These are phyloP conservation scores for Mactromeris polynyma DNA, from an alignment of 2,888 invertebrate genomes.

Conservation along the genomic window DNA sequence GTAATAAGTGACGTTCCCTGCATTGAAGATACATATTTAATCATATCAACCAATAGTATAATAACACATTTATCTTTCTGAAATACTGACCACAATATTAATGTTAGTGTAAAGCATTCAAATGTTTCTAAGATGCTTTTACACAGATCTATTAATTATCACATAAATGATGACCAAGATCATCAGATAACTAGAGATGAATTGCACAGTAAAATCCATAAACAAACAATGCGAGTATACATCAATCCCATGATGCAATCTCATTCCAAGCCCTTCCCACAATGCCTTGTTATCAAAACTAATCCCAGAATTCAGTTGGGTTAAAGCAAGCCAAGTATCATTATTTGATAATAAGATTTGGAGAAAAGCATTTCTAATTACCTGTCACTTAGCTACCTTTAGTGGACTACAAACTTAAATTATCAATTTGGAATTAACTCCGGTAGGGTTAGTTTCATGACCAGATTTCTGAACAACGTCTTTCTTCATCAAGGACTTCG, in stretches of 20 bases:
- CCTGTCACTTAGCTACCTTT: conserved; percentile 56
- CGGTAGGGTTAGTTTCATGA: conserved; percentile 14
- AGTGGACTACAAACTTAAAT: conserved; percentile 52
- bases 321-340: conserved; percentile 27
- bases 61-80: conserved; percentile 35
- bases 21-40: conserved; percentile 9
- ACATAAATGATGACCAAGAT: conserved; percentile 26
- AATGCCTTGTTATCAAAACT: conserved; percentile 42
- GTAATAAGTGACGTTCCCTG: not conserved
- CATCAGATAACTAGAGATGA: conserved; percentile 20
- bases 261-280: conserved; percentile 27
- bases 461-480: conserved; percentile 29
- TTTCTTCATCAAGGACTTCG: conserved; percentile 52
- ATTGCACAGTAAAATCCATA: conserved; percentile 40
- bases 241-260: conserved; percentile 46
- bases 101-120: not conserved
- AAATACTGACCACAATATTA: conserved; percentile 36
- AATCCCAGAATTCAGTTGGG: conserved; percentile 61
- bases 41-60: not conserved
- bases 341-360: conserved; percentile 29
- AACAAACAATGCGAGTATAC: conserved; percentile 37
- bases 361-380: conserved; percentile 45
- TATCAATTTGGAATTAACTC: conserved; percentile 52
- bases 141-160: conserved; percentile 25
- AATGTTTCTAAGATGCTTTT: conserved; percentile 14